Conservation (phyloP, 2,797 vertebrate species). For the Dendrocincla tyrannina region DNA sequence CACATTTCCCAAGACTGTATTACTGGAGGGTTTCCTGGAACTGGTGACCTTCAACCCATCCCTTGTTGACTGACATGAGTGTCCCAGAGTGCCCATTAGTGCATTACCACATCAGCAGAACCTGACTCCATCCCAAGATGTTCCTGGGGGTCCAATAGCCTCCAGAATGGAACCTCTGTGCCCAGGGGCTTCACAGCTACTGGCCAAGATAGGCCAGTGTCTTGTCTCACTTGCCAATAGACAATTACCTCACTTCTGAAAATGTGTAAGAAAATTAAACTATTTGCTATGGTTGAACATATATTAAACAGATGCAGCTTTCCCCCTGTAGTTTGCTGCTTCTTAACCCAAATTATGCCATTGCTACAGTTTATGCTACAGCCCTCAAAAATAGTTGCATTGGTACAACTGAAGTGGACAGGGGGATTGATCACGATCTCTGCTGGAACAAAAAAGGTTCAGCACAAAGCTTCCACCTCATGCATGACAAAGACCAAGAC, state of each 20-base stretch:
- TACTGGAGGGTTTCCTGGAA: neutral
- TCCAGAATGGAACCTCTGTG: neutral
- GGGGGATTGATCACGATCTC: neutral
- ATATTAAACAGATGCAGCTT: neutral
- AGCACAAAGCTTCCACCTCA: neutral
- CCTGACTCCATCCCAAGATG: neutral
- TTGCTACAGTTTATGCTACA: neutral
- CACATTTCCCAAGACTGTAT: neutral
- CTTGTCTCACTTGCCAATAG: neutral
- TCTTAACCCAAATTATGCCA: neutral
- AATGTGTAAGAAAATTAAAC: neutral
- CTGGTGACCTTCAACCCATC: neutral
- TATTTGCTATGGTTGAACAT: neutral
- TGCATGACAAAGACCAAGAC: neutral
- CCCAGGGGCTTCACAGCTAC: neutral
- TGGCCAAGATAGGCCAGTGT: rapidly evolving
- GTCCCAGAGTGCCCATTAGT: neutral
- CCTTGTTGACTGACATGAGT: neutral
- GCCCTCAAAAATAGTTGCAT: neutral
- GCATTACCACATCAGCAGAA: neutral
- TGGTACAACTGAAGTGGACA: neutral
- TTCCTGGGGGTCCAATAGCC: rapidly evolving
- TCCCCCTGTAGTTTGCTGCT: neutral
- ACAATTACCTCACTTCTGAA: neutral
- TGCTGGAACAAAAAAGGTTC: neutral